A percentile compares a stretch with the other conserved stretches of the same genome.
These are phyloP conservation scores for Sphaerophoria rueppellii DNA, from an alignment of 2,888 invertebrate species.

Conservation along the genomic window DNA sequence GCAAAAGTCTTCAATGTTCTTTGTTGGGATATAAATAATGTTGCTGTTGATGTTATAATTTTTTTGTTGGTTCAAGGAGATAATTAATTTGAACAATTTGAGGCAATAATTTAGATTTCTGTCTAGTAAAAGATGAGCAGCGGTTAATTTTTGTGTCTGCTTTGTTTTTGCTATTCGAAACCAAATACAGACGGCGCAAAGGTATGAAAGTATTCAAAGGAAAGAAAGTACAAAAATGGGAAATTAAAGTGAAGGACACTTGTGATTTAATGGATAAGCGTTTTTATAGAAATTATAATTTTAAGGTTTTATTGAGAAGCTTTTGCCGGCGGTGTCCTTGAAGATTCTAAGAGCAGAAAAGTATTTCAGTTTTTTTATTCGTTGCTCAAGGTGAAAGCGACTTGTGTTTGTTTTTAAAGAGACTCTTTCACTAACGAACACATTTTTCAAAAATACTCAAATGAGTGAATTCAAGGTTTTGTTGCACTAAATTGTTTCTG, in stretches of 20 bases:
- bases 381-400: too few relatives aligned
- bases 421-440: too few relatives aligned
- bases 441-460: too few relatives aligned
- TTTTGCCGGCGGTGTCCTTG: too few relatives aligned
- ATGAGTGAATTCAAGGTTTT: too few relatives aligned
- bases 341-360: too few relatives aligned
- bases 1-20: slow-evolving; percentile 23
- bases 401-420: too few relatives aligned
- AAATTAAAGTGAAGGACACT: slow-evolving; percentile 33
- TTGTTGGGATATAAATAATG: slow-evolving; percentile 9
- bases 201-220: not conserved
- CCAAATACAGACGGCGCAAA: slow-evolving; percentile 9
- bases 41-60: not conserved
- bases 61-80: slow-evolving; percentile 8
- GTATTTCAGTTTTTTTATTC: too few relatives aligned
- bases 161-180: not conserved
- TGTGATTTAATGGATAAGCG: slow-evolving; percentile 52
- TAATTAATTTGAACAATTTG: slow-evolving; percentile 39
- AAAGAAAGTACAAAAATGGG: not conserved
- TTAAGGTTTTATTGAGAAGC: too few relatives aligned
- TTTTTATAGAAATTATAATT: slow-evolving; percentile 20
- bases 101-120: not conserved
- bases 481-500: too few relatives aligned
- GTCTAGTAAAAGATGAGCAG: slow-evolving; percentile 16
- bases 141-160: slow-evolving; percentile 22